Evolutionary conservation across 2,888 invertebrate species (phyloP), one percentile per base, ranked within the genome.

Genomic region (Chrysotoxum bicinctum): DNA sequence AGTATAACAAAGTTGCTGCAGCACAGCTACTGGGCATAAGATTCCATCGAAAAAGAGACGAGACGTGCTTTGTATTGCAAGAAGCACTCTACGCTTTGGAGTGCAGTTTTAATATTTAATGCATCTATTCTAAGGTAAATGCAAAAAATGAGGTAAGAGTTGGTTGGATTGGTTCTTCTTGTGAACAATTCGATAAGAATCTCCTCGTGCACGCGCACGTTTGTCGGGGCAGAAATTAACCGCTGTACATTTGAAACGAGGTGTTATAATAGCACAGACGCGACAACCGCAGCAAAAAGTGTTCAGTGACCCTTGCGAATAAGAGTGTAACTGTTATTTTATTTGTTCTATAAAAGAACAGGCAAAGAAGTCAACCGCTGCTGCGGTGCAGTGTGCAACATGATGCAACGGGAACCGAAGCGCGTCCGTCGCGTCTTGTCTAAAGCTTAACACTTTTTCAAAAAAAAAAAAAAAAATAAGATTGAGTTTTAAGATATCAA

Each of bases 301-400:
- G 79, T 66, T 66, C 84, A 76, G 84, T 75, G 75, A 84, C 84
- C 84, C 80, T 80, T 76, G 62, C 74, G 43, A 19, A 26, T 30
- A 19, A 12, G 16, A 62, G 69, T 69, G 62, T 76, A 85, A 85
- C 84, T 72, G 84, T 85, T 68, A 80, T 85, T 85, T 80, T 72
- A 75, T 72, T 84, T 84, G 75, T 84, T 79, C 75, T 66, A 79
- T 66, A 75, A 84, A 84, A 58, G 52, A 58, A 78, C 69, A 74
- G 74, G 45, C 68, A 73, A 45, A 72, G 72, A 45, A 72, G 72
- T 69, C 50, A 56, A 73, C 35, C 10, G 3, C 35, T 10, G 12
- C 3, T 12, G 16, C 58, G 64, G 37, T 35, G 66, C 50, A 37
- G 26, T n/a, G n/a, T n/a, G n/a, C 1, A 19, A 10, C 1, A 35